Conservation (phyloP, 2,888 invertebrate genomes). For the Nephrocerus scutellatus region DNA sequence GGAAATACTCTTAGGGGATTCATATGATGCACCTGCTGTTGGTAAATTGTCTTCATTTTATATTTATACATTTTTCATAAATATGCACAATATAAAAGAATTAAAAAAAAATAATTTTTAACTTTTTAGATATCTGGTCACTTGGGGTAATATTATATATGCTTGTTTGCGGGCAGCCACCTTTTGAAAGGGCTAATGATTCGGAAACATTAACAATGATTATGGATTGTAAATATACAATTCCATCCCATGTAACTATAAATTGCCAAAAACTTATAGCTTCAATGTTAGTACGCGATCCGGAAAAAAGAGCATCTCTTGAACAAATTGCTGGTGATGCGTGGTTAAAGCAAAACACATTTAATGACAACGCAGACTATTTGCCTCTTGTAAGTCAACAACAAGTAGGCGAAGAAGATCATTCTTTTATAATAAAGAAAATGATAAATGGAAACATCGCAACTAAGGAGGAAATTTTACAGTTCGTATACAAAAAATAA, state of each 20-base stretch:
- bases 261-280: constrained; percentile 86
- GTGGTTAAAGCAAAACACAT: constrained; percentile 60
- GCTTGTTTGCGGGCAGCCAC: constrained; percentile 95
- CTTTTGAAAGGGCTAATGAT: constrained; percentile 99
- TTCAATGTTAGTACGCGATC: constrained; percentile 89
- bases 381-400: constrained; percentile 82
- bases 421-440: constrained; percentile 83
- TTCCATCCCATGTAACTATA: constrained; percentile 79
- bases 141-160: constrained; percentile 97
- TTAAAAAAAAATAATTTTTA: not conserved
- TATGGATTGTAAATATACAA: constrained; percentile 96
- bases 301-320: constrained; percentile 81
- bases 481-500: constrained; percentile 53
- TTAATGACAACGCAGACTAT: constrained; percentile 51
- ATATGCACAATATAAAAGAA: not conserved
- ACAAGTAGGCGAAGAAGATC: constrained; percentile 86
- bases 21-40: constrained; percentile 97
- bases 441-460: constrained; percentile 96
- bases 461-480: constrained; percentile 85
- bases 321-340: constrained; percentile 79
- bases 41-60: constrained; percentile 53
- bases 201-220: constrained; percentile 99
- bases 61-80: constrained; percentile 15
- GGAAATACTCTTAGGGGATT: constrained; percentile 95
- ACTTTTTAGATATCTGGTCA: constrained; percentile 85